Conservation (phyloP, 1,140 invertebrate species). For the Sminthurides bifidus region DNA sequence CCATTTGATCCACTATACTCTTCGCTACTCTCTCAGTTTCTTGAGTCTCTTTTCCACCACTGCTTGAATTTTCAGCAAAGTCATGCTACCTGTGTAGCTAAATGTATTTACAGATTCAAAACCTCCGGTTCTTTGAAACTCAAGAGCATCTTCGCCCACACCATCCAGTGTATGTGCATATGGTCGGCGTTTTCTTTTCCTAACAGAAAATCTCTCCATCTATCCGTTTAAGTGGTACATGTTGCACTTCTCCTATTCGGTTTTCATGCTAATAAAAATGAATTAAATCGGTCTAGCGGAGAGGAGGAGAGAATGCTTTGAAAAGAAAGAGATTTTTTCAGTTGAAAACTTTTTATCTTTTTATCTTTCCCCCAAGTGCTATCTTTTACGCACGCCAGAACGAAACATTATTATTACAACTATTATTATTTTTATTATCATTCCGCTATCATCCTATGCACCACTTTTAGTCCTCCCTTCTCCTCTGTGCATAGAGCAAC, state of each 20-base stretch:
- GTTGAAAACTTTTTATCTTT: constrained; percentile 32
- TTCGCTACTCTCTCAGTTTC: no score
- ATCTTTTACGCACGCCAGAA: constrained; percentile 28
- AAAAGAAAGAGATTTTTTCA: constrained; percentile 13
- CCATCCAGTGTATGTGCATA: not conserved
- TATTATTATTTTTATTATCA: constrained; percentile 30
- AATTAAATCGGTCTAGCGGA: constrained; percentile 6
- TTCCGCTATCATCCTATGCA: no score
- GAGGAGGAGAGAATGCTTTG: not conserved
- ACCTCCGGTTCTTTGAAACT: not conserved
- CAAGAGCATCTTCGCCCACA: not conserved
- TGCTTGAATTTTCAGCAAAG: no score
- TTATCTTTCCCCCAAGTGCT: constrained; percentile 32
- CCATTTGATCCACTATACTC: no score
- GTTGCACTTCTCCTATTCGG: no score
- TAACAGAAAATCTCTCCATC: no score
- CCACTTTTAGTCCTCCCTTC: no score
- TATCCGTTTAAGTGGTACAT: no score
- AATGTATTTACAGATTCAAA: not conserved
- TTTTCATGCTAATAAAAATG: constrained; percentile 18
- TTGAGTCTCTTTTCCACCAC: no score
- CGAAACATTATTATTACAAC: constrained; percentile 27
- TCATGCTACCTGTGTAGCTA: not conserved
- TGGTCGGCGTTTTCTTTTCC: not conserved
- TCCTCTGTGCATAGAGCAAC: no score